A percentile compares a stretch with the other conserved stretches of the same genome.
Conservation (phyloP, 2,113 vertebrate species). For the Sialia sialis region DNA sequence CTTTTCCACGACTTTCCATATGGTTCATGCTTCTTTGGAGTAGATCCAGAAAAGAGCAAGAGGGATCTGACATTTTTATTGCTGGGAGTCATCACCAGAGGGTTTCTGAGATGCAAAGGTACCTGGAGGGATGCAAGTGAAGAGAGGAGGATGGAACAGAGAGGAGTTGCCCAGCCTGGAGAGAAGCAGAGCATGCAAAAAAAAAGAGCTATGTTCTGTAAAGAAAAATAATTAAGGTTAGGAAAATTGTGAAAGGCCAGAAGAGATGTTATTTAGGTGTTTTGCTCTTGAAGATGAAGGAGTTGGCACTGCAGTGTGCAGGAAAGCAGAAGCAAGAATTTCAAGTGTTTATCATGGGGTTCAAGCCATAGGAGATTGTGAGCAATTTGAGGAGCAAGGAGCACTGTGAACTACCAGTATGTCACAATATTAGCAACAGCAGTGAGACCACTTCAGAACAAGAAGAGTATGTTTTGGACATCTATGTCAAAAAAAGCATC, state of each 20-base stretch:
- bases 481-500: background rate
- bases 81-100: background rate
- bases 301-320: background rate
- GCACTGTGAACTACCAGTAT: background rate
- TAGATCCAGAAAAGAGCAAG: background rate
- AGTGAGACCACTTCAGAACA: background rate
- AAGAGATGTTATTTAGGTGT: background rate
- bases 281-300: background rate
- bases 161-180: background rate
- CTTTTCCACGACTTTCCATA: background rate
- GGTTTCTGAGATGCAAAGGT: background rate
- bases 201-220: background rate
- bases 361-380: background rate
- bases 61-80: background rate
- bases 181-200: background rate
- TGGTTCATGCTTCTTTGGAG: background rate
- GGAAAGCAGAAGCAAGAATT: background rate
- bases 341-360: background rate
- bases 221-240: background rate
- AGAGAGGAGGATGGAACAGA: background rate
- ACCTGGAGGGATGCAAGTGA: background rate
- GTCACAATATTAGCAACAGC: background rate
- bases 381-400: background rate
- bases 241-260: background rate
- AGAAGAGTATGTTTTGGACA: background rate